Base-by-base conservation (phyloP, 1,140 invertebrate species). In the Ptiloglossa arizonensis region DNA sequence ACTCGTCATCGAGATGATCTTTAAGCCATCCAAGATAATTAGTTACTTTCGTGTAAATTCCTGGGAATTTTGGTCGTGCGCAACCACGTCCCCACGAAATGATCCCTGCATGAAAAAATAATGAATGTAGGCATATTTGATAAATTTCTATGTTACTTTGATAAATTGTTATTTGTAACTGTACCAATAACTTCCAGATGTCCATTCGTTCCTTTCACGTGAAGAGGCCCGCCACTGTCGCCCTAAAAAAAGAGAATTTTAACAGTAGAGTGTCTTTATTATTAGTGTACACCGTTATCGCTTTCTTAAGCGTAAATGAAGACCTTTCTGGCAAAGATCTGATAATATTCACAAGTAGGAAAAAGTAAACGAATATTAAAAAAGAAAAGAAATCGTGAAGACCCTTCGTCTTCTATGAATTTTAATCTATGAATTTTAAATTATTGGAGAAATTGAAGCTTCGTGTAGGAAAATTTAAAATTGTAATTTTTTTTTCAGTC, bases 81-180 rank as follows among this genome's bases (percentile, higher is more conserved):
- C 96, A 97, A 0, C 96, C 96, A 56, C 95, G 93, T 0, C 97
- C 97, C 96, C 96, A 96, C 0, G 95, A 96, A 2, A 96, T 95
- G 2, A 96, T 93, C n/a, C 94, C 95, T 94, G 77, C 15, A 15
- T 3, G 24, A 17, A n/a, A n/a, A 17, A 19, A 56, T 48, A 60
- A 38, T 41, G 69, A 56, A 56, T 32, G 22, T 19, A 60, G 29
- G 15, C 62, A 46, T 19, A 24, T 67, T 22, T 19, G n/a, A n/a
- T 6, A 41, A 48, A 5, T n/a, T 4, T 5, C 17, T 54, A 24
- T 48, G 11, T n/a, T 35, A 5, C 13, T 1, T 6, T 13, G 2
- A 59, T 29, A 27, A 13, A 29, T 69, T n/a, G 9, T 13, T 38
- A 4, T 13, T 29, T 46, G 1, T 27, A 41, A 81, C 82, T 5